Base-by-base conservation (phyloP, 2,888 invertebrate species). In the Pogonocherus hispidulus region DNA sequence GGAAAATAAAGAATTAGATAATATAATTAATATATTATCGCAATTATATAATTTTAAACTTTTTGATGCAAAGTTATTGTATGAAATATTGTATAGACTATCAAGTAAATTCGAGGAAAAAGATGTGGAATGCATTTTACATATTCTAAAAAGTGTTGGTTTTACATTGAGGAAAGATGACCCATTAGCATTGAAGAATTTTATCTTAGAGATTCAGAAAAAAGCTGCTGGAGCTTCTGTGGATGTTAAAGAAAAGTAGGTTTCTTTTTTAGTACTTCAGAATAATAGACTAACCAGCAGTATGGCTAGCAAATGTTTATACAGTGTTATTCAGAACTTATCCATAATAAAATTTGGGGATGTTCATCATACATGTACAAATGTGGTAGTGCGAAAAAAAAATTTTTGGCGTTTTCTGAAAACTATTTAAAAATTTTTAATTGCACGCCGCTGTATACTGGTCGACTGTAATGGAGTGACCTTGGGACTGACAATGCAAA, bases 31-130 rank as follows among this genome's bases (percentile, higher is more conserved):
- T 0, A 88, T 96, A 54, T 86, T 98, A 3, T 90, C 93, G 0
- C 92, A 95, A 82, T 86, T 98, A 62, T 98, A 96, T 82, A 94
- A 93, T 81, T 98, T 97, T 80, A 96, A 94, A 93, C 89, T 97
- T 2, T 93, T 93, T 80, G 92, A 95, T 79, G 90, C 92, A 4
- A 87, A 89, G 1, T 87, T 98, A 0, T 86, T 98, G 0, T 93
- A 94, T 85, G 94, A 97, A 83, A 89, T 98, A 4, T 87, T 98
- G 14, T 86, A 89, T 0, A 90, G 90, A 27, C 83, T 97, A 0
- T 84, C 90, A 0, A 87, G 88, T 0, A 87, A 88, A 3, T 92
- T 93, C 81, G 78, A 81, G 22, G 95, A 95, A 83, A 96, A 95
- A 84, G 91, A 92, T 71, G 91, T 98, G 8, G 97, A 97, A 78